Base-by-base conservation (phyloP, 2,797 vertebrate species). In the Dendrocincla fuliginosa region DNA sequence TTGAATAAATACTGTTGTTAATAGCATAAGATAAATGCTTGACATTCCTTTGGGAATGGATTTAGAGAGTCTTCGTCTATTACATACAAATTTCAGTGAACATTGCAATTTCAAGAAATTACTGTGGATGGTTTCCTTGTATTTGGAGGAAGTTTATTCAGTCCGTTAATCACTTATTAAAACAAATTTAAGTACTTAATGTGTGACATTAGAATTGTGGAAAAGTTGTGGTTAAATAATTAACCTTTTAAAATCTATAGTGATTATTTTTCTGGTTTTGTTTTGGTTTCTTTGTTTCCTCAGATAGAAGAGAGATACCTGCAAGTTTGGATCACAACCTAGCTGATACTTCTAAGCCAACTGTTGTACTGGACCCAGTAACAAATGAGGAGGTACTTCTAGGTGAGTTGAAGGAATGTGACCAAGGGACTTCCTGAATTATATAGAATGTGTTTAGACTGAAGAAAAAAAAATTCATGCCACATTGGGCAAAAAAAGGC, bases 321-420 rank as follows among this genome's bases (percentile, higher is more conserved):
- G 10, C 44, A 81, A 32, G 53, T 89, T 24, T 94, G 55, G 33
- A 57, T 81, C 11, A 63, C 61, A n/a, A 7, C n/a, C 41, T 98
- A 37, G 96, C 81, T 96, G 94, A 97, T 91, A 33, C 88, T 5
- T 96, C 95, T 57, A 93, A 98, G 32, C 97, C 97, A 94, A 76
- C 96, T 0, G 1, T 27, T 63, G 96, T 97, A 41, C n/a, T 97
- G 82, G 97, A 98, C 70, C 95, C 95, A 44, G 46, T 70, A 77
- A 96, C 96, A 88, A 96, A 96, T 50, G 16, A 87, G 64, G 92
- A 97, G 53, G 52, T 98, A 60, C 60, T 65, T 57, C 80, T 96
- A 75, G 96, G 98, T 98, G 95, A 97, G 98, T 83, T 92, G 30
- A 82, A 57, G 55, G 91, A 25, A 59, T 89, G 42, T 33, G 55